These are phyloP conservation scores for Deladenus siricidicola DNA, from an alignment of 2,888 invertebrate species.

Conservation along the genomic window DNA sequence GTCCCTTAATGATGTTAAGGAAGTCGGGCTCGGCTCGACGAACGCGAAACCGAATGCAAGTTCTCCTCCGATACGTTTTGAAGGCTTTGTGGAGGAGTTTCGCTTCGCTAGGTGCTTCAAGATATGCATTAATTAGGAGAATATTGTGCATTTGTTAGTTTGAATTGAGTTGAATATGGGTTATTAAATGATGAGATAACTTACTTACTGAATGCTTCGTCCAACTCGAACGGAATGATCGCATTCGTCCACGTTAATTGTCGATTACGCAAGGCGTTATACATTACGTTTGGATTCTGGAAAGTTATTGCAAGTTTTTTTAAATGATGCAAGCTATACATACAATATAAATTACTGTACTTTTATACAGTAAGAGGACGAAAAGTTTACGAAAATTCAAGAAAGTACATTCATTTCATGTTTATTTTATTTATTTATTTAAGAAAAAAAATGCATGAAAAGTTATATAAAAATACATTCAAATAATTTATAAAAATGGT, in stretches of 20 bases:
- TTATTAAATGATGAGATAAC: slow-evolving; percentile 8
- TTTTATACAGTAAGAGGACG: too few relatives aligned
- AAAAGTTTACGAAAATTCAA: too few relatives aligned
- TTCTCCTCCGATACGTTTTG: slow-evolving; percentile 45
- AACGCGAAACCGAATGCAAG: slow-evolving; percentile 53
- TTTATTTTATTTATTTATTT: too few relatives aligned
- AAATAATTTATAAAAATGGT: too few relatives aligned
- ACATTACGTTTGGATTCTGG: slow-evolving; percentile 37
- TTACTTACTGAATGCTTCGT: slow-evolving; percentile 50
- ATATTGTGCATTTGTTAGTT: not conserved
- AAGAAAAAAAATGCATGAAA: too few relatives aligned
- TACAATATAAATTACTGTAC: too few relatives aligned
- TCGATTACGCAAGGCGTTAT: slow-evolving; percentile 49
- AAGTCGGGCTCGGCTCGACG: slow-evolving; percentile 51
- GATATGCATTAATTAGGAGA: not conserved
- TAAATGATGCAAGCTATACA: too few relatives aligned
- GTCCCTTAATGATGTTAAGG: slow-evolving; percentile 51
- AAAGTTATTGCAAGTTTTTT: slow-evolving; percentile 7
- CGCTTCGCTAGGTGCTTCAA: slow-evolving; percentile 39
- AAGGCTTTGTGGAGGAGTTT: slow-evolving; percentile 46
- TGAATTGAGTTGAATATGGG: not conserved
- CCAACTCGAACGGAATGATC: slow-evolving; percentile 47
- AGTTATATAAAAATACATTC: too few relatives aligned
- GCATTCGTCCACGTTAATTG: slow-evolving; percentile 48
- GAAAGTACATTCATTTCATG: too few relatives aligned